Evolutionary conservation across 2,888 invertebrate genomes (phyloP).

Genomic region (Drosophila mulleri): DNA sequence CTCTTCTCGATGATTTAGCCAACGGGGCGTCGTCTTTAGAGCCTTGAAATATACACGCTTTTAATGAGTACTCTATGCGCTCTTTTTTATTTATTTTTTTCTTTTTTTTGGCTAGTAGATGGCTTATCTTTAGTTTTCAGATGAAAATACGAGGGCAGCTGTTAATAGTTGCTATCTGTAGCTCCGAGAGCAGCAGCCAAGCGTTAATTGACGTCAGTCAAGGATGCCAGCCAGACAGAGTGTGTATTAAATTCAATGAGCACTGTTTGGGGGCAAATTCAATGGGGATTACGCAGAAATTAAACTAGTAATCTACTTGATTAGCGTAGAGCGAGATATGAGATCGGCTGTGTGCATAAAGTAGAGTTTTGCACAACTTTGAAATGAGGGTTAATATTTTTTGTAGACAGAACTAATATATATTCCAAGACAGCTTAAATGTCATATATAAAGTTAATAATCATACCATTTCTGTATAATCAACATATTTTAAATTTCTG

Average conservation of each 20-base stretch:
- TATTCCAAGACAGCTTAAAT: too few relatives aligned
- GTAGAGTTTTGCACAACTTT: not conserved
- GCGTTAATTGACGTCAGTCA: constrained; percentile 61
- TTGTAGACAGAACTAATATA: too few relatives aligned
- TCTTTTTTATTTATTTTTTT: not conserved
- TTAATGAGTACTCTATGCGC: constrained; percentile 61
- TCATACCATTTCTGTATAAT: not conserved
- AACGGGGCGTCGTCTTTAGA: constrained; percentile 40
- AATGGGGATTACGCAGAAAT: constrained; percentile 13
- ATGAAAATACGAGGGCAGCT: constrained; percentile 66
- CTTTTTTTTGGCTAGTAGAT: constrained; percentile 59
- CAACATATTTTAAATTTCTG: not conserved
- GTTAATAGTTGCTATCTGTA: constrained; percentile 9
- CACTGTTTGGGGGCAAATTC: not conserved
- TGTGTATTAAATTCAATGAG: constrained; percentile 4
- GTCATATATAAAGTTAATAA: too few relatives aligned
- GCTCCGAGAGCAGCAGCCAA: constrained; percentile 28
- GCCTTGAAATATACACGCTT: constrained; percentile 61
- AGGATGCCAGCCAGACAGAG: constrained; percentile 49
- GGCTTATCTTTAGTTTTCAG: constrained; percentile 60
- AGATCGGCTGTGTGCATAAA: not conserved
- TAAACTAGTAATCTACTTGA: constrained; percentile 2
- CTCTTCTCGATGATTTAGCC: constrained; percentile 25
- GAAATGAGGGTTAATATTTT: not conserved
- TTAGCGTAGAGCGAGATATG: not conserved